Evolutionary conservation across 1,140 invertebrate species (phyloP).

Genomic region (Tetramorium parvispinum): DNA sequence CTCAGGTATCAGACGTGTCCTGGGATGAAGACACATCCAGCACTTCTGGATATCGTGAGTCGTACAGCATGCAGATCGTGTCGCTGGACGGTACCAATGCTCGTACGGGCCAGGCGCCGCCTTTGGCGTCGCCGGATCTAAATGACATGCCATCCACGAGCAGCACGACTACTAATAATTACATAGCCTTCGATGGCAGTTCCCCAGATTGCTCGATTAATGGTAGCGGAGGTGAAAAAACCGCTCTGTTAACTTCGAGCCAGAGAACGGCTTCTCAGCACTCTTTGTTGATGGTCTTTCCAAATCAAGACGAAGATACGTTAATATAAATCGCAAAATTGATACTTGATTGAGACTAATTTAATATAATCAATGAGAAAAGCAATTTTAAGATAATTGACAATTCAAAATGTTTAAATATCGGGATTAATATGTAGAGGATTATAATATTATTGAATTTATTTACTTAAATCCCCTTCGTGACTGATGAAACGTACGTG

Average conservation of each 20-base stretch:
- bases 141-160: slow-evolving; percentile 87
- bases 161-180: slow-evolving; percentile 87
- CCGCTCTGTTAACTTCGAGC: slow-evolving; percentile 85
- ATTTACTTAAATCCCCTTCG: neutral
- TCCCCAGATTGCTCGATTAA: slow-evolving; percentile 88
- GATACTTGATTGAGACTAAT: slow-evolving; percentile 34
- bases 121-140: slow-evolving; percentile 87
- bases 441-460: neutral
- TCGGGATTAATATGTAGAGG: neutral
- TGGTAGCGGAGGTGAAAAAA: slow-evolving; percentile 88
- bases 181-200: slow-evolving; percentile 87
- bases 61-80: slow-evolving; percentile 87
- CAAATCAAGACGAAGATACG: slow-evolving; percentile 91
- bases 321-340: slow-evolving; percentile 87
- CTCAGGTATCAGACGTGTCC: slow-evolving; percentile 84
- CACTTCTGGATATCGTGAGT: slow-evolving; percentile 92
- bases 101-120: slow-evolving; percentile 86
- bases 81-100: slow-evolving; percentile 83
- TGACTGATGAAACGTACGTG: neutral
- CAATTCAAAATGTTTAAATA: slow-evolving; percentile 6
- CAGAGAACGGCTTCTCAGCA: slow-evolving; percentile 87
- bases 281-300: slow-evolving; percentile 90
- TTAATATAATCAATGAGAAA: neutral
- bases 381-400: neutral
- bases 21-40: slow-evolving; percentile 94